Evolutionary conservation across 2,888 invertebrate species (phyloP), one percentile per base, ranked within the genome.

Genomic region (Cephalotes varians): DNA sequence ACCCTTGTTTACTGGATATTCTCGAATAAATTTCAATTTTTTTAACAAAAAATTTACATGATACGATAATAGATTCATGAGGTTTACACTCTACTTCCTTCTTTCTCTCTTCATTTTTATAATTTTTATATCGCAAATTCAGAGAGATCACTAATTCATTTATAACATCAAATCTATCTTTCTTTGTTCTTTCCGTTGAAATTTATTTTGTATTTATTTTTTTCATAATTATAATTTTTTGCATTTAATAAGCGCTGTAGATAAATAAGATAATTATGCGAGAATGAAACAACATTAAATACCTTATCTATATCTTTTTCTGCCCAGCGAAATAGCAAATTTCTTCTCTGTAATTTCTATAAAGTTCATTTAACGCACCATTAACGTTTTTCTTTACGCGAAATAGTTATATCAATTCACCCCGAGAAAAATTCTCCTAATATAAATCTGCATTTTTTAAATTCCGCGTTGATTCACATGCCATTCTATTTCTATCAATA

Each of bases 401-500:
- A 64, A 28, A 40, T 7, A 25, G 25, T 51, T 28, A 18, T 40
- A 28, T 40, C 44, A 18, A 69, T 7, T 10, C 10, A 12, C 31
- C n/a, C n/a, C 12, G 5, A 56, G 6, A 49, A 79, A 79, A 71
- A 25, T 58, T 69, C 21, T 56, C 9, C 18, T 25, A 44, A 31
- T 54, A 77, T 77, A 56, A 79, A 71, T 69, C 71, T 47, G 7
- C 5, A 67, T 71, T 34, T 79, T 44, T 47, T 25, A n/a, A 47
- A 44, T 44, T 34, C 18, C 34, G 15, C 21, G n/a, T 25, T 79
- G 51, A 71, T 79, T 79, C 71, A 65, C 64, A 25, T 69, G 31
- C 12, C 69, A 6, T 56, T 54, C 54, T 65, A 69, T 21, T 21
- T 44, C n/a, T 31, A 69, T 69, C 56, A 44, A 34, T 44, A 56